Evolutionary conservation across 2,113 vertebrate species (phyloP).

Genomic region (Jaculus jaculus): DNA sequence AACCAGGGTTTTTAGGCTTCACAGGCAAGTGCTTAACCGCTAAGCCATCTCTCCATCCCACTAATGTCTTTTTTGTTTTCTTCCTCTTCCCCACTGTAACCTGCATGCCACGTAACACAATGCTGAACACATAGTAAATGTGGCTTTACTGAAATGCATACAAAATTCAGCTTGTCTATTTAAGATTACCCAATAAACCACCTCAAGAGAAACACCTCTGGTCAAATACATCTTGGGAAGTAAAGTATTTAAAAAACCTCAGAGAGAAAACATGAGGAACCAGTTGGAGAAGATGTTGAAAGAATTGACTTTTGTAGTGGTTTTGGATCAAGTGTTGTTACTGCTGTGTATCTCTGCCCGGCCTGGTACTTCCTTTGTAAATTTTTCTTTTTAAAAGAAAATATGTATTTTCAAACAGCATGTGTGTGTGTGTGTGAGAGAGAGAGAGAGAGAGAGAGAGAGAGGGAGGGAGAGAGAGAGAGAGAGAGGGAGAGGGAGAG

Average conservation of each 20-base stretch:
- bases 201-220: slow-evolving; percentile 13
- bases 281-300: slow-evolving; percentile 2
- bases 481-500: too few relatives aligned
- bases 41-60: too few relatives aligned
- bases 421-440: too few relatives aligned
- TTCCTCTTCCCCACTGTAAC: neutral
- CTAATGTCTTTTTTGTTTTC: neutral
- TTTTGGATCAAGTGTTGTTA: neutral
- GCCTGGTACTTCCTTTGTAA: too few relatives aligned
- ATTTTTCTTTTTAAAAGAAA: too few relatives aligned
- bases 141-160: slow-evolving; percentile 15
- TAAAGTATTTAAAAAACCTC: neutral
- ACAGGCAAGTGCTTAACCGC: too few relatives aligned
- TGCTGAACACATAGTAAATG: neutral
- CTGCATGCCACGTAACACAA: neutral
- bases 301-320: neutral
- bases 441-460: too few relatives aligned
- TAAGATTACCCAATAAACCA: neutral
- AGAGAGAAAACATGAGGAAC: neutral
- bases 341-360: too few relatives aligned
- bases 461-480: too few relatives aligned
- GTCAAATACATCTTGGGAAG: neutral
- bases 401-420: too few relatives aligned
- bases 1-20: too few relatives aligned
- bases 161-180: neutral